A percentile compares a stretch with the other conserved stretches of the same genome.
These are phyloP conservation scores for Plectus sambesii DNA, from an alignment of 1,140 invertebrate genomes.

Conservation along the genomic window DNA sequence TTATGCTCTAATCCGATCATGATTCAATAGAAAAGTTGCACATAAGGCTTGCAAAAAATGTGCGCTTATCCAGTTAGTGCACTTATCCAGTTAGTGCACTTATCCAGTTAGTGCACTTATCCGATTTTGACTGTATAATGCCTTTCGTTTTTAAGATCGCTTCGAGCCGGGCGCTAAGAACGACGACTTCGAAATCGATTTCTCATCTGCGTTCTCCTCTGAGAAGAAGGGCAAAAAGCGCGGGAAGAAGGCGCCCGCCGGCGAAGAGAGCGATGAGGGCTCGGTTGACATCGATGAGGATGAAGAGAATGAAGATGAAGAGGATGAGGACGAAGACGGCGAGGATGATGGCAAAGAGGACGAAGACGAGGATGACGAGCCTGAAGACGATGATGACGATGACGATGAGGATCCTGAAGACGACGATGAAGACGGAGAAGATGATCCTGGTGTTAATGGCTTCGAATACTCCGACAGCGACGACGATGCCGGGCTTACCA, in stretches of 20 bases:
- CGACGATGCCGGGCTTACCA: too few species aligned
- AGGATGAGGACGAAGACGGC: conserved; percentile 36
- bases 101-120: too few species aligned
- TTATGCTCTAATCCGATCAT: not conserved
- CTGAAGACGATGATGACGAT: conserved; percentile 46
- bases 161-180: conserved; percentile 27
- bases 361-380: conserved; percentile 32
- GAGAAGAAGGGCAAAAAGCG: conserved; percentile 16
- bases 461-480: too few species aligned
- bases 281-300: conserved; percentile 34
- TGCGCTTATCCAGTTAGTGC: too few species aligned
- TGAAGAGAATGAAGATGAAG: conserved; percentile 35
- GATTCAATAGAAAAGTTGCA: too few species aligned
- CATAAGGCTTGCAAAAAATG: too few species aligned
- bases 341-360: conserved; percentile 29
- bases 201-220: conserved; percentile 21
- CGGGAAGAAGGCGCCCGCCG: conserved; percentile 30
- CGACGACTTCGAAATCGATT: conserved; percentile 26
- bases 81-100: too few species aligned
- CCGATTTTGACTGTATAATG: too few species aligned
- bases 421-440: conserved; percentile 46
- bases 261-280: conserved; percentile 35
- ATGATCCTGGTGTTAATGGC: too few species aligned
- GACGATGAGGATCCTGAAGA: conserved; percentile 47
- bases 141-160: conserved; percentile 14